These are phyloP conservation scores for Saxidomus purpurata DNA, from an alignment of 1,140 invertebrate species.

Conservation along the genomic window DNA sequence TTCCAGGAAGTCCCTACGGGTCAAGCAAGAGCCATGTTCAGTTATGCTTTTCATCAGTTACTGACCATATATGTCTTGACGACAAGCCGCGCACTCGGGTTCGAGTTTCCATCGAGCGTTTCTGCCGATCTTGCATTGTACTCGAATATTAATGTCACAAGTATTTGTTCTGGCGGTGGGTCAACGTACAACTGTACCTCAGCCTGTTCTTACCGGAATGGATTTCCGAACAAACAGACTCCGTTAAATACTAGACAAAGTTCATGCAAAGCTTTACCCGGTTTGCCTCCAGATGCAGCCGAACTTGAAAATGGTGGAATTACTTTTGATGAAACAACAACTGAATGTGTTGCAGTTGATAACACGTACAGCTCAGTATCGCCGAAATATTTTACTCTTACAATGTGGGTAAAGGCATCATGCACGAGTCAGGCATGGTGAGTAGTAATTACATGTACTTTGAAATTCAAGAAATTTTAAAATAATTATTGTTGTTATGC, in stretches of 20 bases:
- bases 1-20: too few relatives aligned
- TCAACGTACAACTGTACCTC: background rate
- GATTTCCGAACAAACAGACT: background rate
- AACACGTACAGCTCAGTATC: too few relatives aligned
- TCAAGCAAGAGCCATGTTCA: too few relatives aligned
- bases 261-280: too few relatives aligned
- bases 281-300: background rate
- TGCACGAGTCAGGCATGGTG: too few relatives aligned
- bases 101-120: background rate
- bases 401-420: too few relatives aligned
- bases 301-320: background rate
- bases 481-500: too few relatives aligned
- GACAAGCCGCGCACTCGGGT: background rate
- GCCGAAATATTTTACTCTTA: too few relatives aligned
- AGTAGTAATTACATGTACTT: too few relatives aligned
- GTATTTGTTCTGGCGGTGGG: background rate
- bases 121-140: background rate
- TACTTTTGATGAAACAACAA: background rate
- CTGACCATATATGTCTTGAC: too few relatives aligned
- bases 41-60: too few relatives aligned
- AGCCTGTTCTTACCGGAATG: background rate
- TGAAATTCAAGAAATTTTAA: too few relatives aligned
- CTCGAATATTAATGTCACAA: background rate
- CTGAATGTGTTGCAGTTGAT: background rate
- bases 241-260: background rate